Evolutionary conservation across 1,140 invertebrate species (phyloP), one percentile per base, ranked within the genome.

Genomic region (Paralvinella palmiformis): DNA sequence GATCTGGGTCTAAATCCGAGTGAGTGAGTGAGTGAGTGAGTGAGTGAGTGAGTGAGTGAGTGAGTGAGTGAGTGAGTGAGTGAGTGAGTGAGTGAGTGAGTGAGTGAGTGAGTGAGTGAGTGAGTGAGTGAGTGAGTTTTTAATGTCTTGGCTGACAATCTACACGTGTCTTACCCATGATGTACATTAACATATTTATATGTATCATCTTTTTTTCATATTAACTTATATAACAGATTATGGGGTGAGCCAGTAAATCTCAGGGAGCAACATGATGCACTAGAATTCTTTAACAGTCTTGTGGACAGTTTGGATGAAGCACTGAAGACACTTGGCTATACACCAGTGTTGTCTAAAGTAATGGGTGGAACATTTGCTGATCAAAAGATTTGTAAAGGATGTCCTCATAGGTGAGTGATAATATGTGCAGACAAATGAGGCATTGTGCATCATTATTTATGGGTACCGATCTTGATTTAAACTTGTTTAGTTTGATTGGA

Each of bases 341-440:
- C 92, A 71, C 92, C 95, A 78, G 88, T 97, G 63, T 92, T 97
- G 88, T 88, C 91, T 20, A 91, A 94, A 77, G 62, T 64, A n/a
- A 36, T 98, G 66, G 94, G 95, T 63, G 96, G 96, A 32, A 92
- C 92, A 32, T 98, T 95, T 83, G 97, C 94, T 50, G 95, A 98
- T 83, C 96, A 99, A 80, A 99, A 98, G 84, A 98, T 98, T 71
- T 98, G 96, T 79, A 96, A 96, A 85, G 95, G 91, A 71, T 98
- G 96, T 84, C 95, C 95, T 52, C 96, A 98, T 85, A 89, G 92
- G 79, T 97, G 91, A 84, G 69, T 48, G 22, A 5, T 44, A n/a
- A n/a, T n/a, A n/a, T n/a, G n/a, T n/a, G n/a, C n/a, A n/a, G n/a
- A n/a, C n/a, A n/a, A n/a, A n/a, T n/a, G n/a, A n/a, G n/a, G n/a